These are phyloP conservation scores for Euphonia xanthogaster DNA, from an alignment of 2,797 vertebrate species.

Conservation along the genomic window DNA sequence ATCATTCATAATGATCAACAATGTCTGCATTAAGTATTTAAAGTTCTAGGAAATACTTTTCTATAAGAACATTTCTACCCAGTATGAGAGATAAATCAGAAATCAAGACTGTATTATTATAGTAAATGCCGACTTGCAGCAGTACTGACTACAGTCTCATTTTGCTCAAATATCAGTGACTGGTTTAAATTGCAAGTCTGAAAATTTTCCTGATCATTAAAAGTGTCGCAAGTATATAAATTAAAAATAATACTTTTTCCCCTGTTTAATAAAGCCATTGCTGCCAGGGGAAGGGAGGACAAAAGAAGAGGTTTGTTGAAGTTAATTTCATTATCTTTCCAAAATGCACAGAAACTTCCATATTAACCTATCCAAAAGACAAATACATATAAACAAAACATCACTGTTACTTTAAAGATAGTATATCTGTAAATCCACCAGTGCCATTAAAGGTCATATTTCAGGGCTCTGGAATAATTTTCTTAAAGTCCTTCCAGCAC, in stretches of 20 bases:
- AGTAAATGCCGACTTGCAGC: background rate
- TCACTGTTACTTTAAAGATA: background rate
- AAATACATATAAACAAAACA: background rate
- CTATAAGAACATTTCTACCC: background rate
- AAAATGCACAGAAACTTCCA: background rate
- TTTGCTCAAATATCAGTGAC: background rate
- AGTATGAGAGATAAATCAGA: background rate
- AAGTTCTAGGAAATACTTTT: background rate
- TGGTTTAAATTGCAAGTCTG: background rate
- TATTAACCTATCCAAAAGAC: background rate
- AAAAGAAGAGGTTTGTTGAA: background rate
- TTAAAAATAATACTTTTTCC: accelerated
- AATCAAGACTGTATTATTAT: background rate
- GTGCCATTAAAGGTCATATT: background rate
- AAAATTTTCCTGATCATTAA: background rate
- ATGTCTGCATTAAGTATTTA: background rate
- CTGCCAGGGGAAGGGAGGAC: accelerated
- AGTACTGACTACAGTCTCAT: background rate
- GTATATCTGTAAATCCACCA: background rate
- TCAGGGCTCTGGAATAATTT: background rate
- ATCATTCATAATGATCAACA: background rate
- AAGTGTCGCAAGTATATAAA: background rate
- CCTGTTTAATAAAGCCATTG: background rate
- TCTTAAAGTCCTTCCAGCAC: background rate
- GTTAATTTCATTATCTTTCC: background rate